Evolutionary conservation across 1,140 invertebrate genomes (phyloP).

Genomic region (Drosophila parvula): DNA sequence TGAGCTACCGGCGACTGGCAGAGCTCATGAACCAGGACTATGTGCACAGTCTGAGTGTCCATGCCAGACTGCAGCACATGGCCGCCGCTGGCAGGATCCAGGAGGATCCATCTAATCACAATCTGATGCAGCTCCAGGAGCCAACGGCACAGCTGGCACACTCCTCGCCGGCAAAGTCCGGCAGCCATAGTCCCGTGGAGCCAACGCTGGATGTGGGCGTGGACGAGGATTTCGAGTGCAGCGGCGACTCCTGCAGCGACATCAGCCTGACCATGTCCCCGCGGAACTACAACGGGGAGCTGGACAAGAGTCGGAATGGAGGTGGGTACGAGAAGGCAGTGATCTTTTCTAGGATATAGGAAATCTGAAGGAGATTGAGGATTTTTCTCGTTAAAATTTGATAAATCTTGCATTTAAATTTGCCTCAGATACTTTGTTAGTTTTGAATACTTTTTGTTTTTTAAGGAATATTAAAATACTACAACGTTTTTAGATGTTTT

Average conservation of each 20-base stretch:
- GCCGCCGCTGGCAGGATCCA: conserved; percentile 48
- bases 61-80: conserved; percentile 72
- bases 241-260: conserved; percentile 79
- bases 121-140: conserved; percentile 27
- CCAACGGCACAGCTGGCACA: conserved; percentile 21
- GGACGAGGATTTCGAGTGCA: conserved; percentile 81
- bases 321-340: conserved; percentile 38
- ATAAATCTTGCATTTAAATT: not conserved
- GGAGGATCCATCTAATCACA: conserved; percentile 38
- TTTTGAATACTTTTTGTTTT: no score
- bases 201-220: conserved; percentile 73
- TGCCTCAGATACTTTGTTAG: no score
- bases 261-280: conserved; percentile 83
- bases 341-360: no score
- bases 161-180: conserved; percentile 61
- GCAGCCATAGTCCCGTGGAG: conserved; percentile 52
- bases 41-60: conserved; percentile 68
- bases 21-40: conserved; percentile 78
- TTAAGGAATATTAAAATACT: no score
- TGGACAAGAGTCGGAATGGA: conserved; percentile 78
- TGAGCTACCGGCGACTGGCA: conserved; percentile 68
- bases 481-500: no score
- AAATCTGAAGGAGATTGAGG: not conserved
- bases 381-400: not conserved
- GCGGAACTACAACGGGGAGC: conserved; percentile 66